These are phyloP conservation scores for Peromyscus aztecus DNA, from an alignment of 2,797 vertebrate genomes.

Conservation along the genomic window DNA sequence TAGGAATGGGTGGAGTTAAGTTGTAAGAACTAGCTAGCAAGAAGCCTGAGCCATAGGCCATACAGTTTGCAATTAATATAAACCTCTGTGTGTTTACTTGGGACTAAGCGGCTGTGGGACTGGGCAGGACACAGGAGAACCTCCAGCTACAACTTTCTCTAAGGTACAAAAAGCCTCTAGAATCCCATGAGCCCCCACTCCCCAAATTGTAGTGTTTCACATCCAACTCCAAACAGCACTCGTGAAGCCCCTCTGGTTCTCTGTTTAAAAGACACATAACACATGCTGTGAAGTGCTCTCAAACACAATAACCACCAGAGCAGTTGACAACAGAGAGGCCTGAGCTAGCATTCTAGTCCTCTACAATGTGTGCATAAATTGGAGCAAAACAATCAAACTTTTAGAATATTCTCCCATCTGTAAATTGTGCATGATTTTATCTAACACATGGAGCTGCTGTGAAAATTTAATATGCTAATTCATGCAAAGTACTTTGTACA, in stretches of 20 bases:
- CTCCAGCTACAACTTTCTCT: background rate
- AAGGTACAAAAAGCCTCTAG: background rate
- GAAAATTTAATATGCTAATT: constrained; percentile 16
- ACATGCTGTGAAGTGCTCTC: background rate
- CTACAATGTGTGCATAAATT: background rate
- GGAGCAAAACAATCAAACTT: background rate
- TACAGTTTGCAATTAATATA: too few species aligned
- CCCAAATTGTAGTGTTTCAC: background rate
- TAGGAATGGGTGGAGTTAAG: too few species aligned
- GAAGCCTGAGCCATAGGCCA: too few species aligned
- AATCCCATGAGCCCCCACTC: background rate
- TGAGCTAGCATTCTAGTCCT: background rate
- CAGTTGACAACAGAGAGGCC: background rate
- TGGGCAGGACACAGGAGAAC: too few species aligned
- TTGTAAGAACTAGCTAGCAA: too few species aligned
- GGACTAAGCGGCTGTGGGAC: too few species aligned
- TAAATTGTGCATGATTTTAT: background rate
- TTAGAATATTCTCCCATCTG: background rate
- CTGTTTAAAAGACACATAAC: background rate
- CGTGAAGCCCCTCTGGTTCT: background rate
- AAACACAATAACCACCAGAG: background rate
- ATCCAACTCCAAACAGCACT: background rate
- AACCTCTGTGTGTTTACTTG: too few species aligned
- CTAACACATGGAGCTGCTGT: background rate
- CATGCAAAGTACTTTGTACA: background rate